Evolutionary conservation across 2,797 vertebrate species (phyloP), one percentile per base, ranked within the genome.

Genomic region (Phoxinus dragarum): DNA sequence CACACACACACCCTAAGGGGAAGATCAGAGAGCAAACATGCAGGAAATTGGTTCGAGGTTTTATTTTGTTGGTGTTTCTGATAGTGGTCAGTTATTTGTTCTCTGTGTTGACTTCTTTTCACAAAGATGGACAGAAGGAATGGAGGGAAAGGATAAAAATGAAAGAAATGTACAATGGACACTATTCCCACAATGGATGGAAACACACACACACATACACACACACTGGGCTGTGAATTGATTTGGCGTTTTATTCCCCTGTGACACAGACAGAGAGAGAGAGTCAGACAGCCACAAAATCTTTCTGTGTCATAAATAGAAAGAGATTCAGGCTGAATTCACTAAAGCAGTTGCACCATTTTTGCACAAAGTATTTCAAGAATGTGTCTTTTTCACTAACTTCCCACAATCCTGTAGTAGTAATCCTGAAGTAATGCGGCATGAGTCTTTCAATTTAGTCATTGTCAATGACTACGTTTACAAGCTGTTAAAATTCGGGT

Each of bases 41-140:
- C 59, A 44, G 75, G 80, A 90, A 88, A 88, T 83, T 86, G 84
- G 71, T 85, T 90, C 82, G 82, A 84, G 86, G 68, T 84, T 81
- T 84, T 84, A 54, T 87, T 67, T 77, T 74, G 74, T 49, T 34
- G 36, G 68, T 75, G 59, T 71, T 83, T 82, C 77, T 86, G 85
- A 44, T 66, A 82, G 71, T 72, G 76, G 56, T 69, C 54, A 67
- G 68, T 5, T 59, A 80, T 27, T 80, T 75, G 54, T 61, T 84
- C 75, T 76, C 67, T 73, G 34, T 61, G 73, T 73, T 54, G 73
- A 77, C 77, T 36, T 68, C 52, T 66, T 68, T 64, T 80, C 84
- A 84, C 44, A 67, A 67, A 40, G 82, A 84, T 68, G 73, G 82
- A 76, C 61, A 49, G 31, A 66, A 17, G 52, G 34, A 83, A 83